phyloP scores from a whole-genome alignment of 2,888 invertebrate genomes.

The Diarsia mendica region DNA sequence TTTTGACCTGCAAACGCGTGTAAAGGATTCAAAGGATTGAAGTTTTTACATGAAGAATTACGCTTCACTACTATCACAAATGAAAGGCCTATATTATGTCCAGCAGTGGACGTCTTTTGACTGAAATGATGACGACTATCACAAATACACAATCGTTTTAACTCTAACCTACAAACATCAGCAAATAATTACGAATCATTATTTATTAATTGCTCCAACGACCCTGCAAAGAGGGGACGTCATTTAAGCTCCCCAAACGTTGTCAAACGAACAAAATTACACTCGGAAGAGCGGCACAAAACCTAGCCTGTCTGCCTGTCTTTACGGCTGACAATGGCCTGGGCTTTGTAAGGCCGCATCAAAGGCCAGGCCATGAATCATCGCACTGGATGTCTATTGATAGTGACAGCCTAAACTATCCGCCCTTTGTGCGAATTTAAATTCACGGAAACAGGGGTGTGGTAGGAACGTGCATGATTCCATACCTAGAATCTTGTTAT shows the following conservation, averaged over 20 bases:
- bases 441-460: not conserved
- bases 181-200: not conserved
- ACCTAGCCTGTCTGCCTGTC: conserved; percentile 10
- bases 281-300: not conserved
- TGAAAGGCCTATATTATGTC: too few species aligned
- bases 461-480: not conserved
- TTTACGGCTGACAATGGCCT: conserved; percentile 31
- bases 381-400: conserved; percentile 18
- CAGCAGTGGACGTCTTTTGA: too few species aligned
- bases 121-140: not conserved
- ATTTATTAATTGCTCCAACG: not conserved
- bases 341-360: conserved; percentile 19
- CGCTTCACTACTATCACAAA: not conserved
- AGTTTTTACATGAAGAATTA: too few species aligned
- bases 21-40: too few species aligned
- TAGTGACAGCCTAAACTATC: conserved; percentile 19
- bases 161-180: not conserved
- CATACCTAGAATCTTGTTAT: not conserved
- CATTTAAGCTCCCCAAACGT: conserved; percentile 15
- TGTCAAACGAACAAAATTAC: conserved; percentile 24
- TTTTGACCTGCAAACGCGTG: too few species aligned
- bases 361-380: conserved; percentile 37
- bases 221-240: not conserved
- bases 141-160: not conserved
- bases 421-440: conserved; percentile 35